Base-by-base conservation (phyloP, 1,140 invertebrate species). In the Drosophila rhopaloa region DNA sequence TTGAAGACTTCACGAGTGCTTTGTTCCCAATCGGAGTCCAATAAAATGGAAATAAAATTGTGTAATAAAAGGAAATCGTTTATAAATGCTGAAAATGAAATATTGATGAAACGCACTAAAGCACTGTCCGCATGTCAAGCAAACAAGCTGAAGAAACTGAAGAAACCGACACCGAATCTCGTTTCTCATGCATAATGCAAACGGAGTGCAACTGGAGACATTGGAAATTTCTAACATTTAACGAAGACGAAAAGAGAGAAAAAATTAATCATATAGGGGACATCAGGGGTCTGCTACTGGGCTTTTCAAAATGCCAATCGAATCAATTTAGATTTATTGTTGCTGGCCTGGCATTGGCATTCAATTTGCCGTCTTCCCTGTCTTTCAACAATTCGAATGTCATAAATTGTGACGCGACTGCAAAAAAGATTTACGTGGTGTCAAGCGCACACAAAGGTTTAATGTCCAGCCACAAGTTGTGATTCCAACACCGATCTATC, bases 151-250 rank as follows among this genome's bases (percentile, higher is more conserved):
- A 53, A 47, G 38, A 14, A 37, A 53, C 46, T 13, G 27, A 27
- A 38, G 61, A 74, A 37, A 53, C 46, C 48, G 76, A 54, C 55
- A 37, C 59, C 57, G 44, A 60, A 55, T 63, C 53, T 54, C 66
- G 37, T 41, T 60, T 43, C 77, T 84, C 81, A 84, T 84, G 77
- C 81, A 84, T 84, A 81, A 84, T 84, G 81, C 81, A 84, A 56
- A 43, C 40, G 47, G 32, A 71, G 59, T 80, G 77, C 81, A 77
- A 73, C 71, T 70, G n/a, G 59, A 84, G 81, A 84, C 76, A n/a
- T 32, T 80, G 58, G 43, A 80, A 80, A 73, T 83, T 84, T 80
- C 77, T 81, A 83, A 79, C 80, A 75, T 44, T 67, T 63, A 66
- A 59, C 66, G 61, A 24, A 70, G 37, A 66, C 6, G 27, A 35